Percentiles rank a stretch among this genome's conserved stretches.
Evolutionary conservation across 2,113 vertebrate species (phyloP).

Genomic region (Gadus macrocephalus): DNA sequence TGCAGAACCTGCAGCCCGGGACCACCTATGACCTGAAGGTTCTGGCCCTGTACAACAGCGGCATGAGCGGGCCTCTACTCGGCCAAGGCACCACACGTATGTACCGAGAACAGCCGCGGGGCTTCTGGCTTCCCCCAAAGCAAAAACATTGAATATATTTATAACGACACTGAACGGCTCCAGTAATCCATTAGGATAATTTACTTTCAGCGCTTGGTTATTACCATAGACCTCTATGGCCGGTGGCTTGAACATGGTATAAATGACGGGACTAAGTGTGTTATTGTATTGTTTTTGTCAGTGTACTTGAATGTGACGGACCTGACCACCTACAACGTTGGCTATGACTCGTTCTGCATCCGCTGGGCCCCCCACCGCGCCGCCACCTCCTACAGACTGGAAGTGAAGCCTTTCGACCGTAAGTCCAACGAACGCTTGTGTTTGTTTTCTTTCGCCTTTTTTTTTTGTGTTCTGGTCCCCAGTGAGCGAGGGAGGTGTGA

Average conservation of each 20-base stretch:
- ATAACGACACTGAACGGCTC: neutral
- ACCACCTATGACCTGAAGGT: slow-evolving; percentile 92
- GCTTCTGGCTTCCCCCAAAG: neutral
- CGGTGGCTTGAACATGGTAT: no score
- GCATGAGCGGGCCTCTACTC: slow-evolving; percentile 80
- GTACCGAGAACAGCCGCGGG: slow-evolving; percentile 21
- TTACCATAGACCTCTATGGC: no score
- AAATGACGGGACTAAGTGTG: no score
- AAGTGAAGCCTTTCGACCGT: slow-evolving; percentile 86
- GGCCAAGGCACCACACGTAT: slow-evolving; percentile 92
- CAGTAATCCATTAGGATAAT: no score
- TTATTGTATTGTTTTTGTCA: slow-evolving; percentile 45
- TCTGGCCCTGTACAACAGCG: slow-evolving; percentile 88
- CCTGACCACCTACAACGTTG: slow-evolving; percentile 84
- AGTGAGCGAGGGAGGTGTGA: no score
- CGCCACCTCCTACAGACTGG: slow-evolving; percentile 93
- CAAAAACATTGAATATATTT: neutral
- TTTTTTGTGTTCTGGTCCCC: no score
- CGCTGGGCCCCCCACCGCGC: slow-evolving; percentile 88
- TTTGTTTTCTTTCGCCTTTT: no score
- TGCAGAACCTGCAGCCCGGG: slow-evolving; percentile 89
- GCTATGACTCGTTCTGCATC: slow-evolving; percentile 86
- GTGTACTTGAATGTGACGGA: slow-evolving; percentile 95
- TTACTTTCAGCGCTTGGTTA: no score
- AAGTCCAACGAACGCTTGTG: slow-evolving; percentile 25